These are phyloP conservation scores for Mechanitis messenoides DNA, from an alignment of 2,888 invertebrate genomes.

Conservation along the genomic window DNA sequence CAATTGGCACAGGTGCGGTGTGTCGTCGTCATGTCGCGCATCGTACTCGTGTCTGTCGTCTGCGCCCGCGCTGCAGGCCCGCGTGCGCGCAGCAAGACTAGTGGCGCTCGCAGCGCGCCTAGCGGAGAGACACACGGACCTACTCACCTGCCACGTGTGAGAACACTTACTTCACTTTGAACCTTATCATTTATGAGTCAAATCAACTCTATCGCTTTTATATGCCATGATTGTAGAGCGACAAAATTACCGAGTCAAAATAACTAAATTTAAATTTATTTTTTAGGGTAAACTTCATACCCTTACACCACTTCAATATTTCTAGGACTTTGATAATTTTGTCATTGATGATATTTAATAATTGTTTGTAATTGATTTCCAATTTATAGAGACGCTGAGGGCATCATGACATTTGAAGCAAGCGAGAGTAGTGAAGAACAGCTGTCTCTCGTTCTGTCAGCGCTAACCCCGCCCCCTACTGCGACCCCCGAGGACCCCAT, in stretches of 20 bases:
- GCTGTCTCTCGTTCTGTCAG: conserved; percentile 39
- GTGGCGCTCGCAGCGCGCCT: conserved; percentile 47
- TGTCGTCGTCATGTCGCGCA: conserved; percentile 39
- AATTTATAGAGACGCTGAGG: conserved; percentile 42
- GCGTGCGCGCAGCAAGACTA: conserved; percentile 52
- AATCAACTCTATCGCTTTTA: background rate
- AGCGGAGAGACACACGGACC: conserved; percentile 42
- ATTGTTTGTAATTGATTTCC: background rate
- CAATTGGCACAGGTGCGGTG: conserved; percentile 26
- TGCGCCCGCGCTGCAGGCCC: conserved; percentile 50
- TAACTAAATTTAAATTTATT: too few relatives aligned
- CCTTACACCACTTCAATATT: too few relatives aligned
- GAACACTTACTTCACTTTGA: conserved; percentile 20
- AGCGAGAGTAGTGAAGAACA: conserved; percentile 44
- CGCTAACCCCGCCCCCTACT: conserved; percentile 24
- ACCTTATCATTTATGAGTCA: background rate
- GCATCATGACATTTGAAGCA: conserved; percentile 42
- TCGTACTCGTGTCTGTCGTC: conserved; percentile 38
- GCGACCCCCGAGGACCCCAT: conserved; percentile 21
- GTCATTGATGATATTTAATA: too few relatives aligned
- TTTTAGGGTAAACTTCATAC: too few relatives aligned
- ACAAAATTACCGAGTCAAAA: too few relatives aligned
- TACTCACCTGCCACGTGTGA: conserved; percentile 49
- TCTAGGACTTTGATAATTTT: too few relatives aligned
- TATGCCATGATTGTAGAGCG: too few relatives aligned